Evolutionary conservation across 2,797 vertebrate genomes (phyloP).

Genomic region (Anableps anableps): DNA sequence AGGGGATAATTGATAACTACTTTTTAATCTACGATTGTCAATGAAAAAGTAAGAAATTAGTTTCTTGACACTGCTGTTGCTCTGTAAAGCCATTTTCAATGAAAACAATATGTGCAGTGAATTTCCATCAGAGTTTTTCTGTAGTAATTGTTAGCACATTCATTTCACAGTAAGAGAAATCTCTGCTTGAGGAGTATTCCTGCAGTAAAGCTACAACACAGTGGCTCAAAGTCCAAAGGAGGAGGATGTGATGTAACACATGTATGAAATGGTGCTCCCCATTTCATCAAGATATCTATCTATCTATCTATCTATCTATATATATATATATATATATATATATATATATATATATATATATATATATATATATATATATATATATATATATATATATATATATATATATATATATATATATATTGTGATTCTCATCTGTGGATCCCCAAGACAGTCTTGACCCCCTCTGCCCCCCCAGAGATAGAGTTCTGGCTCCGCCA

Average conservation of each 20-base stretch:
- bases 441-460: too few species aligned
- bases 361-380: too few species aligned
- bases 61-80: neutral
- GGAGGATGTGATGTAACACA: neutral
- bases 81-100: neutral
- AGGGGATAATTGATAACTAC: neutral
- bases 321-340: too few species aligned
- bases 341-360: too few species aligned
- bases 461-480: too few species aligned
- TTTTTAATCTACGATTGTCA: neutral
- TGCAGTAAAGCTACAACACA: neutral
- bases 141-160: neutral
- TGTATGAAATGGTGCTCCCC: neutral
- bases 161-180: neutral
- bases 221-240: neutral
- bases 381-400: too few species aligned
- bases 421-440: too few species aligned
- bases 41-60: neutral
- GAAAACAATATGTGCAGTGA: neutral
- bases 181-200: neutral
- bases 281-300: neutral
- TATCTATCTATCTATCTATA: too few species aligned
- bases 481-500: too few species aligned
- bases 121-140: neutral
- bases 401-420: too few species aligned